phyloP scores from a whole-genome alignment of 2,113 vertebrate genomes.

The Mustelus asterias region DNA sequence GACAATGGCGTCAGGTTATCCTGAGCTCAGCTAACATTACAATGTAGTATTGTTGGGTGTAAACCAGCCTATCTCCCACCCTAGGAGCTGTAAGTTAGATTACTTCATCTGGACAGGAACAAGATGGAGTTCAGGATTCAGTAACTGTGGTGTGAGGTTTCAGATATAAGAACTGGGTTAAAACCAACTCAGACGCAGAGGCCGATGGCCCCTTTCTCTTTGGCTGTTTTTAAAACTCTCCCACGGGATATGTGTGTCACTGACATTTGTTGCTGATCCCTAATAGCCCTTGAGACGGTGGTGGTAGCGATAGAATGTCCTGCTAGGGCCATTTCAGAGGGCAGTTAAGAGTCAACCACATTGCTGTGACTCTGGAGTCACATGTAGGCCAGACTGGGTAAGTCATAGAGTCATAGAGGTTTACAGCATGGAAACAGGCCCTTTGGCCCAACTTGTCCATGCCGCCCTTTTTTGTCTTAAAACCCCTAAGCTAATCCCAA shows the following conservation, averaged over 20 bases:
- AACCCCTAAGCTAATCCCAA: too few relatives aligned
- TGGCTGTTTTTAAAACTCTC: background rate
- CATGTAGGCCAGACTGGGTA: background rate
- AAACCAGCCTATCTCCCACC: background rate
- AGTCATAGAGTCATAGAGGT: too few relatives aligned
- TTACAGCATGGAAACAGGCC: too few relatives aligned
- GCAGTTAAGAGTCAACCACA: background rate
- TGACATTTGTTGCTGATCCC: background rate
- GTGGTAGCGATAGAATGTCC: too few relatives aligned
- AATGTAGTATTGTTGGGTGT: background rate
- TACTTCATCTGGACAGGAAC: background rate
- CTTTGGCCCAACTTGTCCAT: too few relatives aligned
- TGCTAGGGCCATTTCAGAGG: background rate
- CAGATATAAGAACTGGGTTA: background rate
- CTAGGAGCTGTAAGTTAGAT: background rate
- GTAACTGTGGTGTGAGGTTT: background rate
- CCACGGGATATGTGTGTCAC: too few relatives aligned
- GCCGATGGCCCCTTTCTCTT: background rate
- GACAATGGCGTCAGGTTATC: background rate
- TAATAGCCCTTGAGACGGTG: background rate
- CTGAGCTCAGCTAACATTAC: background rate
- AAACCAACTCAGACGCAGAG: background rate
- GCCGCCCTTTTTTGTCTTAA: too few relatives aligned
- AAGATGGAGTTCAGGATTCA: background rate
- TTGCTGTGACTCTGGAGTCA: background rate